Conservation (phyloP, 2,888 invertebrate species). For the Synergus itoensis region DNA sequence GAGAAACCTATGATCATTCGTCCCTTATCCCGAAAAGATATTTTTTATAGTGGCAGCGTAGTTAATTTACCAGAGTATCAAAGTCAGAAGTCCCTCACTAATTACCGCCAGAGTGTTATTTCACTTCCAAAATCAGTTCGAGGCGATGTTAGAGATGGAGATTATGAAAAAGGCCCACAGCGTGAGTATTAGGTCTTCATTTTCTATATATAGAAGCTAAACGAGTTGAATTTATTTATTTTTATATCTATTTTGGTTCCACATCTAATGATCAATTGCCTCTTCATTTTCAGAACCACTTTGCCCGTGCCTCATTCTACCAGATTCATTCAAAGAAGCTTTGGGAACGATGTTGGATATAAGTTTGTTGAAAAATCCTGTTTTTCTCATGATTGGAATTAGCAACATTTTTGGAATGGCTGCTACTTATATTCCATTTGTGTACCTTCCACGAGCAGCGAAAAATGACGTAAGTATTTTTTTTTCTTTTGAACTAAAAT, state of each 20-base stretch:
- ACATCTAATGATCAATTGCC: not conserved
- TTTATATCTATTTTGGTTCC: not conserved
- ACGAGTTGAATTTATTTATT: not conserved
- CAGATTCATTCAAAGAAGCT: constrained; percentile 90
- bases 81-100: constrained; percentile 93
- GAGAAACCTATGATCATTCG: constrained; percentile 87
- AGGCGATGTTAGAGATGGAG: constrained; percentile 82
- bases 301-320: constrained; percentile 89
- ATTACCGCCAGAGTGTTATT: constrained; percentile 94
- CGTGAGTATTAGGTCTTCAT: constrained; percentile 79
- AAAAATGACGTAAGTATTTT: constrained; percentile 82
- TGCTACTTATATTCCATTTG: constrained; percentile 97
- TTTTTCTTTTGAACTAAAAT: not conserved
- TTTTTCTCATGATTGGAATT: constrained; percentile 94
- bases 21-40: constrained; percentile 96
- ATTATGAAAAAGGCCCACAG: constrained; percentile 83
- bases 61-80: constrained; percentile 95
- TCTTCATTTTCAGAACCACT: constrained; percentile 82
- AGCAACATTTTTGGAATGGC: constrained; percentile 99
- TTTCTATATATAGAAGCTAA: not conserved
- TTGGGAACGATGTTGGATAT: constrained; percentile 95
- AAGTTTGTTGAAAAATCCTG: constrained; percentile 91
- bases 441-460: constrained; percentile 93
- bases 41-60: constrained; percentile 98
- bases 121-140: constrained; percentile 87